Evolutionary conservation across 2,797 vertebrate species (phyloP).

Genomic region (Neomorphus geoffroyi): DNA sequence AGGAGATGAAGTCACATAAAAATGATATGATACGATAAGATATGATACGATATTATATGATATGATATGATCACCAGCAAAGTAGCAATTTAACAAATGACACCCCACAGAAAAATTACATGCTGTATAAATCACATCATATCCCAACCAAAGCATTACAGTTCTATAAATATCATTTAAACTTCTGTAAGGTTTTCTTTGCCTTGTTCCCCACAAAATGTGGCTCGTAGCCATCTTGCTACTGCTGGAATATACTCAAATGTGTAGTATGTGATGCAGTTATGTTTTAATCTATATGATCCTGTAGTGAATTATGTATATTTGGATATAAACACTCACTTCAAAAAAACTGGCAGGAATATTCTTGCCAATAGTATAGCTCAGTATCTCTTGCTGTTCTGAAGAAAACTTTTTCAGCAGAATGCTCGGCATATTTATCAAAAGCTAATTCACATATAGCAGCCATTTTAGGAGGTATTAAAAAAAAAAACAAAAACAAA

Average conservation of each 20-base stretch:
- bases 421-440: background rate
- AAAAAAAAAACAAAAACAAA: background rate
- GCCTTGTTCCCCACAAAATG: background rate
- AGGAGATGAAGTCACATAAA: background rate
- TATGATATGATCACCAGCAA: background rate
- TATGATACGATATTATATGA: background rate
- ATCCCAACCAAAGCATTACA: background rate
- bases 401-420: background rate
- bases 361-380: background rate
- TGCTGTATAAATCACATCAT: background rate
- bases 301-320: background rate
- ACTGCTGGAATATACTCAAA: background rate
- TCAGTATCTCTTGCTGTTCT: background rate
- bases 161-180: background rate
- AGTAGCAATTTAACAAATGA: background rate
- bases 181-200: background rate
- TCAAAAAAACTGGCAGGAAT: background rate
- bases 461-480: background rate
- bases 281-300: background rate
- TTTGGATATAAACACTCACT: background rate
- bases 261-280: background rate
- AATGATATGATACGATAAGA: background rate
- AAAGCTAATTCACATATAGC: background rate
- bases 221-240: background rate
- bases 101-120: background rate